phyloP scores from a whole-genome alignment of 2,888 invertebrate genomes.

The Dexiosoma caninum region DNA sequence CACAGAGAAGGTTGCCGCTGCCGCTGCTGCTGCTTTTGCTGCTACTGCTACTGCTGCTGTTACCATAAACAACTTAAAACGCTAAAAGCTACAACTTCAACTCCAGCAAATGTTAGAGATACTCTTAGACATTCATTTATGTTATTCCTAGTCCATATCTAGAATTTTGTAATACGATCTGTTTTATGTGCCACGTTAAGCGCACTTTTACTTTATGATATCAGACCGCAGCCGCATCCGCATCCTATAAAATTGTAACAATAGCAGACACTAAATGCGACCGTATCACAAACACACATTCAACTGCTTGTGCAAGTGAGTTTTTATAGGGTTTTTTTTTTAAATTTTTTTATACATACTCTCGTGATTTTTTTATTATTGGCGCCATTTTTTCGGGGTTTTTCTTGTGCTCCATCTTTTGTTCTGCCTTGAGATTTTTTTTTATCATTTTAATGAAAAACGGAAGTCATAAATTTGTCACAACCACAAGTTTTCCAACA shows the following conservation, averaged over 20 bases:
- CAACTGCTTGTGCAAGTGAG: conserved; percentile 12
- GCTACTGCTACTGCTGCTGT: conserved; percentile 1
- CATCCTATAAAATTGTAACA: neutral
- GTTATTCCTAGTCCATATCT: conserved; percentile 44
- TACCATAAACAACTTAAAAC: conserved; percentile 30
- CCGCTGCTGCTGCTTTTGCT: too few species aligned
- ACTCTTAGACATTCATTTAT: conserved; percentile 2
- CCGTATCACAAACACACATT: neutral
- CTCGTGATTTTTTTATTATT: neutral
- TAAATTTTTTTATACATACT: neutral
- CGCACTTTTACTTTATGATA: conserved; percentile 43
- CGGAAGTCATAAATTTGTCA: conserved; percentile 66
- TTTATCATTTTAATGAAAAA: conserved; percentile 51
- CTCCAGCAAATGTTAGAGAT: conserved; percentile 11
- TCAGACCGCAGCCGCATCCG: conserved; percentile 1
- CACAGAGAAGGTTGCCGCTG: neutral
- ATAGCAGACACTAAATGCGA: neutral
- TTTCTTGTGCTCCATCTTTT: neutral
- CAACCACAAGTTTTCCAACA: conserved; percentile 56
- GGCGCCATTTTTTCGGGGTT: neutral
- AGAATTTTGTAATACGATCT: conserved; percentile 56
- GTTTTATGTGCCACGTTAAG: conserved; percentile 15
- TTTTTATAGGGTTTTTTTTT: neutral
- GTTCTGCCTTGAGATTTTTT: too few species aligned
- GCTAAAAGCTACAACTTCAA: conserved; percentile 46